phyloP scores from a whole-genome alignment of 2,113 vertebrate species.

The Vidua chalybeata region DNA sequence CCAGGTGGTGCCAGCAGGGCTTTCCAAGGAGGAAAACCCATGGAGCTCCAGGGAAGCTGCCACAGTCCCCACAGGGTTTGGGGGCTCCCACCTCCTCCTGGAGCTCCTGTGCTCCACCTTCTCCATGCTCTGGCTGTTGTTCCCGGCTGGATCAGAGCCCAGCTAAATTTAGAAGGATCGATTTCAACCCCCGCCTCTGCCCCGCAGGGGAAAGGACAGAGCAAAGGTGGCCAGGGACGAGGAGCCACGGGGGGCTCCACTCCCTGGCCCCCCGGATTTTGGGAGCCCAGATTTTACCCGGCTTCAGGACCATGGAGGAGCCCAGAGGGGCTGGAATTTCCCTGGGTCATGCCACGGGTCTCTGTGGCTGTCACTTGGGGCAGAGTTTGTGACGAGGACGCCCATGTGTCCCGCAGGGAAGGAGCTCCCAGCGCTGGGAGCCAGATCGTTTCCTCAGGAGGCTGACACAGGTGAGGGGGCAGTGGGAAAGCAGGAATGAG shows the following conservation, averaged over 20 bases:
- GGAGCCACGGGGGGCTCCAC: background rate
- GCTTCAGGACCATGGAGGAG: background rate
- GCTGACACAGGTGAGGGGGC: background rate
- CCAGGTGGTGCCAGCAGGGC: accelerated
- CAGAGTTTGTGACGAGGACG: background rate
- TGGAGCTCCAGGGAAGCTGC: background rate
- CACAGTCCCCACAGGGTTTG: too few species aligned
- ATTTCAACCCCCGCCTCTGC: constrained; percentile 26
- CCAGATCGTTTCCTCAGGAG: background rate
- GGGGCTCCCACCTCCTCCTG: background rate
- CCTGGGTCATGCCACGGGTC: accelerated
- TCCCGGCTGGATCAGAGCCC: background rate
- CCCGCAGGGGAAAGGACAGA: background rate
- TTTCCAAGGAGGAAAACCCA: background rate
- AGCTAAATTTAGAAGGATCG: constrained; percentile 63
- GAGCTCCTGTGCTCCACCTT: background rate
- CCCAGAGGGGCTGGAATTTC: background rate
- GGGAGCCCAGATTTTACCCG: background rate
- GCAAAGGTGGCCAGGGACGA: background rate
- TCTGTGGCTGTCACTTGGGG: background rate
- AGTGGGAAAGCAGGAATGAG: background rate
- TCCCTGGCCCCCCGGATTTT: accelerated
- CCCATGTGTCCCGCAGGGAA: background rate
- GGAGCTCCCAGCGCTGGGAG: background rate
- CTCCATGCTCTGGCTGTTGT: background rate